A percentile compares a stretch with the other conserved stretches of the same genome.
These are phyloP conservation scores for Elymnias hypermnestra DNA, from an alignment of 1,140 invertebrate species.

Conservation along the genomic window DNA sequence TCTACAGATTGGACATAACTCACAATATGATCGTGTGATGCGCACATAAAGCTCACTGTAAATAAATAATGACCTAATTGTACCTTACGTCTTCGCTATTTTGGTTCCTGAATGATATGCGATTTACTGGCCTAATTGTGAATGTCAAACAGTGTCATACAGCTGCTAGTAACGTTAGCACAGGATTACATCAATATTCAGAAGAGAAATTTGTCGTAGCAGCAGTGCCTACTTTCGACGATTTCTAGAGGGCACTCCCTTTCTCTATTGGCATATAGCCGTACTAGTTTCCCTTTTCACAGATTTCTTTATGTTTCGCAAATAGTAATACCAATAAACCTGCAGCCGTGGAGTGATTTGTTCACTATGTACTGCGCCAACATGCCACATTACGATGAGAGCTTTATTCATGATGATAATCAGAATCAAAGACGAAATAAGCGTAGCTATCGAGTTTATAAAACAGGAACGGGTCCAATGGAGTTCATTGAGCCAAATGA, in stretches of 20 bases:
- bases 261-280: constrained; percentile 32
- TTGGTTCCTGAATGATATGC: constrained; percentile 47
- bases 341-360: background rate
- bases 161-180: constrained; percentile 11
- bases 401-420: constrained; percentile 72
- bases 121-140: constrained; percentile 19
- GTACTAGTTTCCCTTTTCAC: background rate
- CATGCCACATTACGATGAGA: constrained; percentile 75
- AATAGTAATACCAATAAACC: no score
- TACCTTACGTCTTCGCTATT: constrained; percentile 61
- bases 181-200: constrained; percentile 31
- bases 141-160: constrained; percentile 25
- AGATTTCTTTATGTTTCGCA: background rate
- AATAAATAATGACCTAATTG: constrained; percentile 76
- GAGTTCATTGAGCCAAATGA: constrained; percentile 41
- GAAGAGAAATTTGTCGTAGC: constrained; percentile 36
- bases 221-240: constrained; percentile 47
- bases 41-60: constrained; percentile 55
- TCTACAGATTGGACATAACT: constrained; percentile 33
- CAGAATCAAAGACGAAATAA: constrained; percentile 72
- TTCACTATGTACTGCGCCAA: constrained; percentile 33
- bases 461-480: constrained; percentile 56
- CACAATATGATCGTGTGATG: constrained; percentile 38
- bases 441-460: constrained; percentile 71
- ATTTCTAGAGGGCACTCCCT: constrained; percentile 60